Evolutionary conservation across 1,140 invertebrate species (phyloP), one percentile per base, ranked within the genome.

Genomic region (Ruditapes philippinarum): DNA sequence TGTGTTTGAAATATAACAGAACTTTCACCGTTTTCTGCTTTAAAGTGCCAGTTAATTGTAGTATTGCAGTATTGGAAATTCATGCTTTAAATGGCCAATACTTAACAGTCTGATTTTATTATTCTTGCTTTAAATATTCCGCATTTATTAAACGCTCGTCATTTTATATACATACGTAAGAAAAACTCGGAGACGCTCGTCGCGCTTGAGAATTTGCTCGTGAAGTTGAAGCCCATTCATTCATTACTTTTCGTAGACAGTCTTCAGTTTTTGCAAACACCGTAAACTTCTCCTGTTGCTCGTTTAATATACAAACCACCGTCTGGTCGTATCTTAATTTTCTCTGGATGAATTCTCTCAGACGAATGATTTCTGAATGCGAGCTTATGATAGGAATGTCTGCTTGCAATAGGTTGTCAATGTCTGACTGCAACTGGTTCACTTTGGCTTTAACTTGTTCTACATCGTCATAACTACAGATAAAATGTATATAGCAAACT

Each of bases 261-360:
- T 62, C 76, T 38, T 88, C 85, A 14, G 85, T 80, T 25, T 62
- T 76, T 9, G 70, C 85, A 36, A 65, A 88, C 1, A 88, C 62
- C 38, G 76, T 60, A n/a, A 88, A 40, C 28, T 40, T 79, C 31
- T 80, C 28, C 45, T 65, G 60, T 2, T 31, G 33, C 22, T 79
- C 74, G 40, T 70, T 54, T 42, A 60, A 54, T 5, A 80, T 68
- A 36, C 28, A 79, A 40, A 88, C 74, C 9, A 88, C 85, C 1
- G 85, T 88, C 22, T 62, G 57, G 76, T 88, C 85, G 38, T 42
- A 88, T 22, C 70, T 88, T 0, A 38, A 7, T 51, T 88, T 88
- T 33, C 82, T 25, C 33, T 80, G 74, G 36, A 80, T 68, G 62
- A 88, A 70, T 17, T 88, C 51, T 70, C 82, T 33, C 7, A 88